Conservation (phyloP, 2,797 vertebrate genomes). For the Enteromius viviparus region DNA sequence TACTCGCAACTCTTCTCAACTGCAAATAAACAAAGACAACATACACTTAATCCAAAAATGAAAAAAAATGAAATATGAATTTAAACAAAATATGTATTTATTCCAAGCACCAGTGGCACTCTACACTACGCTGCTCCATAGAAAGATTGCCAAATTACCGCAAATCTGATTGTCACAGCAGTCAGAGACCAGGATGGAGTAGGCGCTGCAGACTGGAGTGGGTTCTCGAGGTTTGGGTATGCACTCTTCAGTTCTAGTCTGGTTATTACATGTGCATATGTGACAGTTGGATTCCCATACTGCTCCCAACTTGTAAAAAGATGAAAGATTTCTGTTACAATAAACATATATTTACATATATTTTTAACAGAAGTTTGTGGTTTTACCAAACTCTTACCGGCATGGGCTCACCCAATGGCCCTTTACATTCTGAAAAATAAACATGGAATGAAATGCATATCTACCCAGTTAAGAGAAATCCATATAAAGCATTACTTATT, state of each 20-base stretch:
- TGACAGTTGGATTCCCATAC: constrained; percentile 71
- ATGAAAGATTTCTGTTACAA: neutral
- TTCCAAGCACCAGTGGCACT: neutral
- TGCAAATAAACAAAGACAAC: constrained; percentile 58
- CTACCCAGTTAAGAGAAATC: neutral
- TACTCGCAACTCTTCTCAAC: constrained; percentile 72
- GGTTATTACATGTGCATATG: constrained; percentile 70
- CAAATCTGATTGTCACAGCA: constrained; percentile 68
- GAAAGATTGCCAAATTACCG: constrained; percentile 60
- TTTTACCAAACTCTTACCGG: constrained; percentile 49
- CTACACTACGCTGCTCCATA: neutral
- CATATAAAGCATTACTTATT: neutral
- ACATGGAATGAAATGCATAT: neutral
- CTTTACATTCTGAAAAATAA: constrained; percentile 69
- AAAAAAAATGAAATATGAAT: too few relatives aligned
- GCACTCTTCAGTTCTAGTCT: constrained; percentile 69
- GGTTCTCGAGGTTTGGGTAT: neutral
- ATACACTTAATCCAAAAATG: neutral
- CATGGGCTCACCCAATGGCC: constrained; percentile 68
- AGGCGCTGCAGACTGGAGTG: constrained; percentile 47
- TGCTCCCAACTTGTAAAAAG: constrained; percentile 69
- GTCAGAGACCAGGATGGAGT: constrained; percentile 32
- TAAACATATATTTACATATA: neutral
- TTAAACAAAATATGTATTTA: neutral
- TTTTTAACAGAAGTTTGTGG: neutral